These are phyloP conservation scores for Bacillus rossius DNA, from an alignment of 1,140 invertebrate species.

Conservation along the genomic window DNA sequence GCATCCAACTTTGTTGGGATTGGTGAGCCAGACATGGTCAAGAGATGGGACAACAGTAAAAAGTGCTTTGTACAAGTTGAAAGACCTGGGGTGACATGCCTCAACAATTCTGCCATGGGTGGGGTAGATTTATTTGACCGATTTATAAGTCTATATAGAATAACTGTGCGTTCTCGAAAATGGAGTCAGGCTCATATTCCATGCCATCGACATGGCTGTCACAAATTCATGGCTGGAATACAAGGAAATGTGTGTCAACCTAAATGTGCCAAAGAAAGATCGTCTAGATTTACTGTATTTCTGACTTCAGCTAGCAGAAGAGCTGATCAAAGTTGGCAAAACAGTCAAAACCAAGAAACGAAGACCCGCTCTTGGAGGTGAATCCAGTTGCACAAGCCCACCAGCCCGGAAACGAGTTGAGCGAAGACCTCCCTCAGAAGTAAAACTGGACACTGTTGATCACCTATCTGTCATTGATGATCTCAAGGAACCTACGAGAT, in stretches of 20 bases:
- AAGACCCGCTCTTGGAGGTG: neutral
- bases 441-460: neutral
- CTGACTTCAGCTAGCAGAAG: slow-evolving; percentile 12
- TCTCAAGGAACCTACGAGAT: slow-evolving; percentile 10
- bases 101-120: slow-evolving; percentile 38
- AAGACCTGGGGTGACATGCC: slow-evolving; percentile 32
- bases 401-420: neutral
- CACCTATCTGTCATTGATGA: slow-evolving; percentile 14
- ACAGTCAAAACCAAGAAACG: slow-evolving; percentile 2
- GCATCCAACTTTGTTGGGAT: slow-evolving; percentile 42
- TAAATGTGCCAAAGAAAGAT: neutral
- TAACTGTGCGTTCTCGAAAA: slow-evolving; percentile 30
- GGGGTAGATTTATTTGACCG: slow-evolving; percentile 38
- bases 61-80: slow-evolving; percentile 32
- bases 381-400: neutral
- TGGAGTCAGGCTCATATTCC: slow-evolving; percentile 31
- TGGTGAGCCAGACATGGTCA: slow-evolving; percentile 33
- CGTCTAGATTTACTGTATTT: slow-evolving; percentile 14
- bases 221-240: slow-evolving; percentile 32
- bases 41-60: slow-evolving; percentile 32
- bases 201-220: slow-evolving; percentile 28
- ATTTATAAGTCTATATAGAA: slow-evolving; percentile 25
- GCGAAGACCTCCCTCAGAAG: neutral
- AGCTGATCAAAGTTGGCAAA: slow-evolving; percentile 4
- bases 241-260: slow-evolving; percentile 14